Evolutionary conservation across 2,113 vertebrate species (phyloP), one percentile per base, ranked within the genome.

Genomic region (Peromyscus californicus): DNA sequence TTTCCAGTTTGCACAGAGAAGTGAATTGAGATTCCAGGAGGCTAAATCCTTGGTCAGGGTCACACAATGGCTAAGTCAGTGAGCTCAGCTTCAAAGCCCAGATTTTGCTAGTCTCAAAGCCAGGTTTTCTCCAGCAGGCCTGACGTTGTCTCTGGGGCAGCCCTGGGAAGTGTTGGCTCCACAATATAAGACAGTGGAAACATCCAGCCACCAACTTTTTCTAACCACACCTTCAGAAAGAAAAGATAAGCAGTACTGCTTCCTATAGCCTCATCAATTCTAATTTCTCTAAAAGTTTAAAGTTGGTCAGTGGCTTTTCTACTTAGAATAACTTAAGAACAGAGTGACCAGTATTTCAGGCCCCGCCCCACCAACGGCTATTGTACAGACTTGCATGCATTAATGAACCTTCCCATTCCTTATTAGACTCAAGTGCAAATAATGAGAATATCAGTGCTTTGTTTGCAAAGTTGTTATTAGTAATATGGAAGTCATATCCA

Each of bases 1-100:
- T 90, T 80, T 91, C 59, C 79, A 54, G 54, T 67, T 95, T 83
- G 84, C 74, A 63, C 45, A 63, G 54, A 61, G 33, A 72, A 92
- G 80, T 42, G 42, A 86, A 31, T 9, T 3, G 67, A 90, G 61
- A 69, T 78, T 93, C 8, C 26, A 7, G 51, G 48, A 94, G 79
- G 79, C 54, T 39, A 72, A 87, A 74, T 63, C 76, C 51, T 92
- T 22, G 36, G 76, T 63, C 29, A 39, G 83, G 36, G 42, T 89
- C 59, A 42, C 8, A 57, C 33, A 26, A 15, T 16, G 61, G 33
- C 15, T 7, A 59, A 74, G 42, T 42, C 76, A 76, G 39, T 19
- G 21, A 89, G 57, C 33, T 84, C 39, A 75, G 87, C 57, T 89
- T 85, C 76, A 61, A 78, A 94, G 87, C n/a, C 63, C 63, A 72